Conservation (phyloP, 2,113 vertebrate genomes). For the Proterorhinus semilunaris region DNA sequence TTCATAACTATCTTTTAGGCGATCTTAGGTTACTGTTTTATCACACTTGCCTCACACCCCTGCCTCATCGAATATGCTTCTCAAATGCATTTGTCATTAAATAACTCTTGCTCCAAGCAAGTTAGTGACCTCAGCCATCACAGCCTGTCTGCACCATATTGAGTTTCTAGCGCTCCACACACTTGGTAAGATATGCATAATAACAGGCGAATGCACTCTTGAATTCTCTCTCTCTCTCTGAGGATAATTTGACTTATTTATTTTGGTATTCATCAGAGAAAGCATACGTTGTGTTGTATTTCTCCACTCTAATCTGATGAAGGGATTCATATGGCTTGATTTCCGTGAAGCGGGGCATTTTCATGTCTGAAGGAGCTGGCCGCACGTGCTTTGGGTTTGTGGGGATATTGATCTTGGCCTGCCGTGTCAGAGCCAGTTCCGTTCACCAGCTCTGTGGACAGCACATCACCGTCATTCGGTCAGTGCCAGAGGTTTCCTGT, state of each 20-base stretch:
- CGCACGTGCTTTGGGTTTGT: constrained; percentile 40
- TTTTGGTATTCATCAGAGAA: constrained; percentile 16
- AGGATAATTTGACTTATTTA: constrained; percentile 36
- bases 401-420: constrained; percentile 68
- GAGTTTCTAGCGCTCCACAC: constrained; percentile 28
- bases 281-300: constrained; percentile 20
- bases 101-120: constrained; percentile 9
- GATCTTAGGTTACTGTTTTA: background rate
- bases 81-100: background rate
- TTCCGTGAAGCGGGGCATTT: constrained; percentile 32
- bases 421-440: constrained; percentile 47
- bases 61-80: constrained; percentile 16
- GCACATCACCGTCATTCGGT: constrained; percentile 48
- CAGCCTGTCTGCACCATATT: constrained; percentile 40
- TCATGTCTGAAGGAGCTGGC: constrained; percentile 32
- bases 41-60: constrained; percentile 23
- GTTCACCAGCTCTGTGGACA: constrained; percentile 47
- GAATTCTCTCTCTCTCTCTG: constrained; percentile 6
- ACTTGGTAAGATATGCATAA: constrained; percentile 27
- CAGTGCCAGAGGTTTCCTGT: constrained; percentile 47
- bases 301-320: constrained; percentile 33
- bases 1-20: background rate
- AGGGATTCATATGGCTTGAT: constrained; percentile 35
- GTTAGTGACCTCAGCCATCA: constrained; percentile 48
- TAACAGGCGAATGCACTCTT: constrained; percentile 14